Evolutionary conservation across 35 echinoderm and acorn worm species (phyloP).

Genomic region (Eucidaris tribuloides): DNA sequence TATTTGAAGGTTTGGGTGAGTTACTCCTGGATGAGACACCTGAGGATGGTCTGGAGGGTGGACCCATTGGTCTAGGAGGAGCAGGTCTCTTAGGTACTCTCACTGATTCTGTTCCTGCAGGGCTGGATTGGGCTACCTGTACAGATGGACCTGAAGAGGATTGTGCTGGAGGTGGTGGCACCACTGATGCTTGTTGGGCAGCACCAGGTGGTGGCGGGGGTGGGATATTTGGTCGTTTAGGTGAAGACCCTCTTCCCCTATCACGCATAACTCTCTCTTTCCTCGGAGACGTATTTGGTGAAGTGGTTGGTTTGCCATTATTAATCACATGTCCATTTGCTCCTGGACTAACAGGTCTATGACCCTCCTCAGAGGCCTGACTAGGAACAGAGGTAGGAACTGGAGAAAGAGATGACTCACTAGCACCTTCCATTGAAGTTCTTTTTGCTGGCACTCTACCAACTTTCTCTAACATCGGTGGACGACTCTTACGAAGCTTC

Average conservation of each 20-base stretch:
- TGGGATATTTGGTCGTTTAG: background rate
- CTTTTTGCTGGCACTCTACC: background rate
- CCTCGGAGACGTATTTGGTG: slow-evolving; percentile 3
- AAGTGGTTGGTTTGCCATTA: too few relatives aligned
- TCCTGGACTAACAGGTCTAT: too few relatives aligned
- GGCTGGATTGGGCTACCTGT: slow-evolving; percentile 9
- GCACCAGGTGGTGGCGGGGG: slow-evolving; percentile 5
- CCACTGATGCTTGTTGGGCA: background rate
- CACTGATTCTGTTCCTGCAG: background rate
- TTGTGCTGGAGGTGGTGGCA: background rate
- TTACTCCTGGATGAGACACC: background rate
- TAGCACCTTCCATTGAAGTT: background rate
- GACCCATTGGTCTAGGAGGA: background rate
- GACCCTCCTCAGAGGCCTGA: too few relatives aligned
- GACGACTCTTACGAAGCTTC: background rate
- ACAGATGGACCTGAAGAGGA: background rate
- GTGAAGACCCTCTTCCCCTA: slow-evolving; percentile 11
- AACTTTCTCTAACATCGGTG: background rate
- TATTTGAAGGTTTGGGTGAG: background rate
- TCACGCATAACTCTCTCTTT: background rate
- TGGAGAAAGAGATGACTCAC: background rate
- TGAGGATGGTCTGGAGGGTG: background rate
- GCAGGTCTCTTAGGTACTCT: background rate
- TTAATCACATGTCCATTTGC: too few relatives aligned
- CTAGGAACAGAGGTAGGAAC: background rate